These are phyloP conservation scores for Plotosus lineatus DNA, from an alignment of 2,113 vertebrate genomes.

Conservation along the genomic window DNA sequence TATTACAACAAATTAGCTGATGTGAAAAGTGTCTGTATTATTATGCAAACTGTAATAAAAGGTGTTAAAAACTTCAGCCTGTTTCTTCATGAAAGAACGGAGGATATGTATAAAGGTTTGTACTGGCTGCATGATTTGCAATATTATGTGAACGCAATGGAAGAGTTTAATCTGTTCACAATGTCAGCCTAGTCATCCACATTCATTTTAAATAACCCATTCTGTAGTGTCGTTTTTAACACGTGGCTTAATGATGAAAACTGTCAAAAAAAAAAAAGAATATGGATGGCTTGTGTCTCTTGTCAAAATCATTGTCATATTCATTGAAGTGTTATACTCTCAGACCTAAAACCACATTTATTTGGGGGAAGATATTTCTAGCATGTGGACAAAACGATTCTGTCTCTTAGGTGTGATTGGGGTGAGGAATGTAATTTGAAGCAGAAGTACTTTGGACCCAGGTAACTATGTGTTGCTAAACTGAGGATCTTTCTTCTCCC, in stretches of 20 bases:
- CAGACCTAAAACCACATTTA: not conserved
- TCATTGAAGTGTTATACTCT: not conserved
- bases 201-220: constrained; percentile 34
- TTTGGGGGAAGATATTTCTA: not conserved
- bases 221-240: constrained; percentile 12
- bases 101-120: constrained; percentile 87
- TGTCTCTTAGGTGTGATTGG: constrained; percentile 59
- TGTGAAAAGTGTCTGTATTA: constrained; percentile 86
- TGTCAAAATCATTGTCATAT: constrained; percentile 19
- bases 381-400: not conserved
- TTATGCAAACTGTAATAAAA: constrained; percentile 87
- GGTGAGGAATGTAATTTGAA: constrained; percentile 76
- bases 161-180: accelerated
- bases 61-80: constrained; percentile 82
- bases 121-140: constrained; percentile 64
- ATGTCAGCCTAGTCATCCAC: constrained; percentile 36
- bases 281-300: constrained; percentile 44
- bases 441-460: constrained; percentile 54
- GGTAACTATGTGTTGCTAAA: constrained; percentile 87
- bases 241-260: not conserved
- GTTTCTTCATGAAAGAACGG: constrained; percentile 85
- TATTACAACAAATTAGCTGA: constrained; percentile 64
- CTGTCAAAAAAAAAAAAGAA: constrained; percentile 38
- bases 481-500: constrained; percentile 96
- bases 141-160: constrained; percentile 18